Evolutionary conservation across 1,140 invertebrate genomes (phyloP).

Genomic region (Aphaenogaster floridana): DNA sequence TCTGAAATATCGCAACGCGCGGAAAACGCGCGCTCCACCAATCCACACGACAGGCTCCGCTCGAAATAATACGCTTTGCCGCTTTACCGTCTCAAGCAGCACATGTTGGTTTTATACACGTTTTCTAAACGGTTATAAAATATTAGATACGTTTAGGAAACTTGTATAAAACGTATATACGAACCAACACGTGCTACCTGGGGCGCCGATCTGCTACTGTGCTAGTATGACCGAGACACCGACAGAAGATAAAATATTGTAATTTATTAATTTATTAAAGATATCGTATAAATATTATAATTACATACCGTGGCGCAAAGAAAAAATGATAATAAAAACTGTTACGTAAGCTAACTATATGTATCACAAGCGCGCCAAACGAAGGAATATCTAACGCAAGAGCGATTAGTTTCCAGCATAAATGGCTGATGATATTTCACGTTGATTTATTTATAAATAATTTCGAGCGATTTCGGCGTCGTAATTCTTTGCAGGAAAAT

Average conservation of each 20-base stretch:
- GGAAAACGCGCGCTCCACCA: constrained; percentile 3
- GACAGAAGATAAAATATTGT: not conserved
- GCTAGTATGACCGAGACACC: not conserved
- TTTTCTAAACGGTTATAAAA: too few species aligned
- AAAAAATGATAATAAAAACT: not conserved
- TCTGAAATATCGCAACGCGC: not conserved
- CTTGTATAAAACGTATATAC: too few species aligned
- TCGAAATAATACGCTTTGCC: not conserved
- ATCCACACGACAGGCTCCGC: not conserved
- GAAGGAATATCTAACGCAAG: not conserved
- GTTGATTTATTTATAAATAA: not conserved
- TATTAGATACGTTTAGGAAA: too few species aligned
- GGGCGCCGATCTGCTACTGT: not conserved
- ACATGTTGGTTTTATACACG: too few species aligned
- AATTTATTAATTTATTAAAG: not conserved
- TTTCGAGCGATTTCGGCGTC: not conserved
- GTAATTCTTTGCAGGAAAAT: not conserved
- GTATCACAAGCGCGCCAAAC: not conserved
- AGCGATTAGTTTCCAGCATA: not conserved
- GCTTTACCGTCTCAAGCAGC: too few species aligned
- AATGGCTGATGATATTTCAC: not conserved
- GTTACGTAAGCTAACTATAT: not conserved
- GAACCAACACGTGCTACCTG: too few species aligned
- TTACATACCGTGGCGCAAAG: not conserved
- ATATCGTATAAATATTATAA: not conserved